A percentile compares a stretch with the other conserved stretches of the same genome.
phyloP scores from a whole-genome alignment of 2,797 vertebrate genomes.

The Poeciliopsis turneri region DNA sequence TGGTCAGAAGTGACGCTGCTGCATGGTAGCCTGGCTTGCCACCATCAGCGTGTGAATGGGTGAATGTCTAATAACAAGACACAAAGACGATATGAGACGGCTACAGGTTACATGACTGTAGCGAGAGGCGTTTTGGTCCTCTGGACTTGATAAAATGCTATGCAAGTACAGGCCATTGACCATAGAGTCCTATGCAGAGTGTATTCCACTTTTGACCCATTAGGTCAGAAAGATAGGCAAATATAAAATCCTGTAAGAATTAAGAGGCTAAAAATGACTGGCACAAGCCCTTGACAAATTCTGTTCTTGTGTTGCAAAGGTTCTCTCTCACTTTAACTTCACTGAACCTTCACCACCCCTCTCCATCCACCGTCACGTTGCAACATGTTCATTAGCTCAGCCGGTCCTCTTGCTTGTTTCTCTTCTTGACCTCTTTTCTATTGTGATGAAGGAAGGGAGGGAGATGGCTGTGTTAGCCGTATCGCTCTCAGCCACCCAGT shows the following conservation, averaged over 20 bases:
- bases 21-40: too few species aligned
- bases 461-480: constrained; percentile 39
- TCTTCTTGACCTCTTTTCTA: constrained; percentile 37
- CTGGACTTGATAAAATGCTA: too few species aligned
- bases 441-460: constrained; percentile 21
- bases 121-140: too few species aligned
- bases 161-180: too few species aligned
- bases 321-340: constrained; percentile 50
- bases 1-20: too few species aligned
- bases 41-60: too few species aligned
- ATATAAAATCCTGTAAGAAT: not conserved
- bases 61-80: too few species aligned
- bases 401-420: constrained; percentile 24
- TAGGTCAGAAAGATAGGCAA: not conserved
- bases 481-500: constrained; percentile 49
- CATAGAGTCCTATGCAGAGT: not conserved
- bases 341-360: constrained; percentile 67
- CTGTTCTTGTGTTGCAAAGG: constrained; percentile 34
- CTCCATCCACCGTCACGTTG: constrained; percentile 54
- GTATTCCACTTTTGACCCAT: not conserved
- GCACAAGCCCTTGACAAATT: not conserved
- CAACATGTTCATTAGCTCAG: constrained; percentile 77
- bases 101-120: too few species aligned
- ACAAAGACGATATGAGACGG: too few species aligned
- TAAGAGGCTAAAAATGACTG: not conserved